These are phyloP conservation scores for Diphyllodes magnificus DNA, from an alignment of 2,113 vertebrate species.

Conservation along the genomic window DNA sequence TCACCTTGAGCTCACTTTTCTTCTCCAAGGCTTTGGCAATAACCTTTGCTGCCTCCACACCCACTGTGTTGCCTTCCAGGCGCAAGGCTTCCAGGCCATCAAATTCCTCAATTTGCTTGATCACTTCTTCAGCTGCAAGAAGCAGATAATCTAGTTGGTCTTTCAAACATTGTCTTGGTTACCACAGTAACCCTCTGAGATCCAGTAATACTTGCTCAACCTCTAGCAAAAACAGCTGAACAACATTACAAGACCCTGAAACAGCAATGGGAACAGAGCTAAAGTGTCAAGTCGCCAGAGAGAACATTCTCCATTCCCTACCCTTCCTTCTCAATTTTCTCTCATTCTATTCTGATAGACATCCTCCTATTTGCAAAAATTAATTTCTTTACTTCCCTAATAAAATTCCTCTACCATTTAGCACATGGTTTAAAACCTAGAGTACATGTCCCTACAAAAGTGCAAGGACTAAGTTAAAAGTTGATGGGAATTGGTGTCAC, in stretches of 20 bases:
- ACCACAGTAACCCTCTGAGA: background rate
- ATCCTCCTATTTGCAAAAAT: background rate
- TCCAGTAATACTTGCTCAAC: background rate
- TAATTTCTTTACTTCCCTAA: background rate
- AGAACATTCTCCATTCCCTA: background rate
- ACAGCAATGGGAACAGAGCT: background rate
- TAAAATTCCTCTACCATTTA: background rate
- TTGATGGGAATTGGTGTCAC: background rate
- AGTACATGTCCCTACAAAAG: background rate
- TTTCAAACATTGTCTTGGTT: background rate
- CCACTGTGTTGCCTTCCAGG: conserved; percentile 93
- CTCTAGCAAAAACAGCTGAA: background rate
- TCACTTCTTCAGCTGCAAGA: conserved; percentile 82
- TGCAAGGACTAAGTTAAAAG: background rate
- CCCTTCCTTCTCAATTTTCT: background rate
- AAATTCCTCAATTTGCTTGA: conserved; percentile 87
- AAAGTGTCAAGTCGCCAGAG: background rate
- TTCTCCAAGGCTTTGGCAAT: conserved; percentile 92
- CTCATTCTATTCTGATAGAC: background rate
- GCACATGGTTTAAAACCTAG: background rate
- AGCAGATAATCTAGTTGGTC: background rate
- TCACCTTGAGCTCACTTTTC: conserved; percentile 88
- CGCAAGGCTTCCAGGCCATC: conserved; percentile 84
- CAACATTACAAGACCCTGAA: background rate
- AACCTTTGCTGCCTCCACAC: conserved; percentile 89